Conservation (phyloP, 2,113 vertebrate species). For the Prolemur simus region DNA sequence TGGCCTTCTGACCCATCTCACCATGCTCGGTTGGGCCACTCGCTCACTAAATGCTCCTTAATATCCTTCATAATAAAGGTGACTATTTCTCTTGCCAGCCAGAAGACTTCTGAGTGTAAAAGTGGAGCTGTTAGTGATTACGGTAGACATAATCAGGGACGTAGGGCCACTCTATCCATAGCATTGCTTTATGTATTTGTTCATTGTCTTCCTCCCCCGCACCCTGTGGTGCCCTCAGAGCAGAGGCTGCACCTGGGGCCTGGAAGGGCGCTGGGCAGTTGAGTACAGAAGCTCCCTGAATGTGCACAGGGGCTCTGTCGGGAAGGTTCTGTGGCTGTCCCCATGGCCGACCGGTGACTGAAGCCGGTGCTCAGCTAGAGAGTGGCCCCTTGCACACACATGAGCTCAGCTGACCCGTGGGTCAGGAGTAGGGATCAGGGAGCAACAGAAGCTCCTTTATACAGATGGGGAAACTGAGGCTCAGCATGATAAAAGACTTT, state of each 20-base stretch:
- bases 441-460: background rate
- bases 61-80: background rate
- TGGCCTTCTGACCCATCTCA: background rate
- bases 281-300: fast-evolving
- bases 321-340: background rate
- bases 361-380: background rate
- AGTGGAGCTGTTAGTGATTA: background rate
- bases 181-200: fast-evolving
- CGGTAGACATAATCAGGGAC: background rate
- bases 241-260: background rate
- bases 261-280: background rate
- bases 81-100: background rate
- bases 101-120: background rate
- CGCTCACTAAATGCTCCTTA: background rate
- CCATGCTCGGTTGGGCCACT: background rate
- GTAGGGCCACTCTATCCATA: fast-evolving
- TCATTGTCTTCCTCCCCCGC: background rate
- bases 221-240: background rate
- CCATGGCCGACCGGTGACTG: fast-evolving
- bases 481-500: fast-evolving
- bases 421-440: background rate
- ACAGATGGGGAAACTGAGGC: background rate
- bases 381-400: background rate
- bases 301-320: fast-evolving
- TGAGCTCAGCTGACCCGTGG: background rate